Evolutionary conservation across 2,888 invertebrate genomes (phyloP), one percentile per base, ranked within the genome.

Genomic region (Pelosia muscerda): DNA sequence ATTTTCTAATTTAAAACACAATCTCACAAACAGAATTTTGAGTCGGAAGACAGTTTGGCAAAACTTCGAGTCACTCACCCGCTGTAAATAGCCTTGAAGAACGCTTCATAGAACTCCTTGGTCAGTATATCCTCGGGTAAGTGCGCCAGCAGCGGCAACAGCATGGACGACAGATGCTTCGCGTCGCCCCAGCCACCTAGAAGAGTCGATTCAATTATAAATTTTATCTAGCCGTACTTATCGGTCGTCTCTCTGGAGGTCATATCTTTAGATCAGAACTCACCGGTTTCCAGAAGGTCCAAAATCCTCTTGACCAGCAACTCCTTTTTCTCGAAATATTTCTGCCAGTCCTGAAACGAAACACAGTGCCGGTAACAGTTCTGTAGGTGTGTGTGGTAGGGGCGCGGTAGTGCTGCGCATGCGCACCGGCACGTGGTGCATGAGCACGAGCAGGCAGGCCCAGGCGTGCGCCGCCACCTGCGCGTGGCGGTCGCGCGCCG

Each of bases 121-220:
- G 94, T 91, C 61, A 95, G 88, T 65, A 95, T 80, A 28, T 95
- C 92, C 23, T 91, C 88, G 9, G 97, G 96, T 78, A 98, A 91
- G 80, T 96, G 95, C 5, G 97, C 97, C 61, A 98, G 86, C 72
- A 98, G 94, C 13, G 98, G 98, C 66, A 98, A 91, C 67, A 98
- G 88, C 88, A 97, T 96, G 25, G 97, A 97, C 71, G 96, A 96
- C 78, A 98, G 95, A 10, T 96, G 95, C 64, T 95, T 91, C 11
- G 98, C 97, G 89, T 97, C 97, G 31, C 97, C 97, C 92, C 97
- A 96, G 0, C 97, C 98, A 63, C 97, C 98, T 92, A 69, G 0
- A 49, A 23, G 13, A 34, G 13, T 0, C 34, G 5, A 54, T 53
- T 22, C 8, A 11, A n/a, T 56, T 25, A 13, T 10, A n/a, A 23